Conservation (phyloP, 2,113 vertebrate species). For the Sula dactylatra region DNA sequence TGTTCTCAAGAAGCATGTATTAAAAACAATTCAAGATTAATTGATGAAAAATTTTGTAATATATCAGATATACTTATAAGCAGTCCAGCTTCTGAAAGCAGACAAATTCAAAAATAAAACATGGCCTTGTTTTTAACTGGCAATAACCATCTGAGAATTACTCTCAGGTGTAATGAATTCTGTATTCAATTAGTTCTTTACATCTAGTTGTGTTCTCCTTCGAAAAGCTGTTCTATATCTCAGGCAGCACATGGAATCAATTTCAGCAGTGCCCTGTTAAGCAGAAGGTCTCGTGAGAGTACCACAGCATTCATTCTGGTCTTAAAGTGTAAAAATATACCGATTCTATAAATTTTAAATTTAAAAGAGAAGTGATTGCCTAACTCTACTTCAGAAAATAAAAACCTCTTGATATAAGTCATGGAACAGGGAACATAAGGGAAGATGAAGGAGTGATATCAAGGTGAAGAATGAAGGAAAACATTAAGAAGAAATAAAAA, state of each 20-base stretch:
- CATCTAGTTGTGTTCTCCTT: neutral
- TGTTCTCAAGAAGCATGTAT: neutral
- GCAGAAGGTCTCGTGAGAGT: neutral
- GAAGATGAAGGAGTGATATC: neutral
- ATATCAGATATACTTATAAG: fast-evolving
- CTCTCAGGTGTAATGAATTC: neutral
- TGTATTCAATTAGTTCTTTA: neutral
- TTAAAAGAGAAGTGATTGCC: neutral
- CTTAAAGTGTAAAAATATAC: neutral
- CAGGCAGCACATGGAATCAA: neutral
- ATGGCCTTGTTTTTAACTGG: neutral
- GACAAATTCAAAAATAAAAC: neutral
- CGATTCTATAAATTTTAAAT: neutral
- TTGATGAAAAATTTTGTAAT: neutral
- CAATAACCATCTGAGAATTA: neutral
- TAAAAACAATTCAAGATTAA: neutral
- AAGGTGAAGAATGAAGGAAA: neutral
- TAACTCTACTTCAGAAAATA: neutral
- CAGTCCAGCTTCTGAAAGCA: neutral
- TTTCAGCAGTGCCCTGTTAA: neutral
- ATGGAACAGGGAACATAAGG: neutral
- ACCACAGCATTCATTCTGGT: neutral
- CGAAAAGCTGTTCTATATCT: neutral
- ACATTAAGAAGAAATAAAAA: neutral
- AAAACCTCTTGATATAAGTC: neutral